A percentile compares a stretch with the other conserved stretches of the same genome.
These are phyloP conservation scores for Agrotis segetum DNA, from an alignment of 2,888 invertebrate genomes.

Conservation along the genomic window DNA sequence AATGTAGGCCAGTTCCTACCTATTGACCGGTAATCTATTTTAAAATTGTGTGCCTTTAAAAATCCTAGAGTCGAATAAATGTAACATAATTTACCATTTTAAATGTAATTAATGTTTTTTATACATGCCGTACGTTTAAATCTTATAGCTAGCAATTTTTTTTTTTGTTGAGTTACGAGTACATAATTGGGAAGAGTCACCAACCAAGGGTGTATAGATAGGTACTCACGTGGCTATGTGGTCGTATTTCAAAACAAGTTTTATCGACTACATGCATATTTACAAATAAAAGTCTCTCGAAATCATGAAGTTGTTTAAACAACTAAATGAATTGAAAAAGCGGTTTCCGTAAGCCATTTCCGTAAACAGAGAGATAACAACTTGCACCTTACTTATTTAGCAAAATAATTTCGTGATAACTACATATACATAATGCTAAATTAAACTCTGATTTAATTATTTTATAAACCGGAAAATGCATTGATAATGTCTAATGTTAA, in stretches of 20 bases:
- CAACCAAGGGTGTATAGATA: slow-evolving; percentile 33
- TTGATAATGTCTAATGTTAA: neutral
- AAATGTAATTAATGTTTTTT: neutral
- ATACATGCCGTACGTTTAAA: neutral
- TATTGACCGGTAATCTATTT: slow-evolving; percentile 48
- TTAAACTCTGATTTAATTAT: neutral
- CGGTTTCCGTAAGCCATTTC: slow-evolving; percentile 71
- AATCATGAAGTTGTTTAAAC: slow-evolving; percentile 69
- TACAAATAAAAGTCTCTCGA: slow-evolving; percentile 78
- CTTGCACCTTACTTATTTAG: neutral
- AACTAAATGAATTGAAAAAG: slow-evolving; percentile 65
- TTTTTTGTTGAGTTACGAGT: neutral
- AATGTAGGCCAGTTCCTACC: slow-evolving; percentile 64
- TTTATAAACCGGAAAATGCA: neutral
- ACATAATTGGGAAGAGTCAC: slow-evolving; percentile 3
- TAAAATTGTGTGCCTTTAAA: neutral
- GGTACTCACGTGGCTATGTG: slow-evolving; percentile 75
- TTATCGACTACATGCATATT: slow-evolving; percentile 79
- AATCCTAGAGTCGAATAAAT: neutral
- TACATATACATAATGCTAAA: neutral
- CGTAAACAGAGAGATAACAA: slow-evolving; percentile 53
- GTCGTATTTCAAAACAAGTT: slow-evolving; percentile 81
- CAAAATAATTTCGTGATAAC: neutral
- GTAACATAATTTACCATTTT: no score
- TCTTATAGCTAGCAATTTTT: neutral